phyloP scores from a whole-genome alignment of 1,140 invertebrate genomes.

The Listronotus oregonensis region DNA sequence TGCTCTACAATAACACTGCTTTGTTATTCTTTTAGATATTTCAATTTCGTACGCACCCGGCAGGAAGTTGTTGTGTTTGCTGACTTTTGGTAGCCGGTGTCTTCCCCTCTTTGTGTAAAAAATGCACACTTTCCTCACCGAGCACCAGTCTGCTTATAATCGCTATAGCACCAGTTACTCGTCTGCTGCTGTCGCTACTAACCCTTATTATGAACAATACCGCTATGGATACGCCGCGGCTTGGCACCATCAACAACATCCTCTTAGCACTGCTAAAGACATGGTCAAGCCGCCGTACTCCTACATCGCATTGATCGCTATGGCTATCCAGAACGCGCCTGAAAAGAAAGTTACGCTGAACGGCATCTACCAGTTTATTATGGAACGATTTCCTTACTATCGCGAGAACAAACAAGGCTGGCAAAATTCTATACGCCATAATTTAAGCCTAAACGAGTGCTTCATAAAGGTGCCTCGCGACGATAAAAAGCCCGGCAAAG shows the following conservation, averaged over 20 bases:
- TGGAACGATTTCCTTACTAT: slow-evolving; percentile 97
- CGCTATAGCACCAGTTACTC: slow-evolving; percentile 52
- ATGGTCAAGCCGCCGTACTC: slow-evolving; percentile 97
- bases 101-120: slow-evolving; percentile 35
- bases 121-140: slow-evolving; percentile 88
- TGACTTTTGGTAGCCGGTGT: slow-evolving; percentile 34
- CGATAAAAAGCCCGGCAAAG: slow-evolving; percentile 95
- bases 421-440: slow-evolving; percentile 96
- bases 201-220: slow-evolving; percentile 74
- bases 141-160: slow-evolving; percentile 77
- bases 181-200: slow-evolving; percentile 56
- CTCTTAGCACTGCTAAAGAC: slow-evolving; percentile 72
- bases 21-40: slow-evolving; percentile 48
- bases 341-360: slow-evolving; percentile 95
- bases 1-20: slow-evolving; percentile 45
- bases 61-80: slow-evolving; percentile 42
- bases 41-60: slow-evolving; percentile 26
- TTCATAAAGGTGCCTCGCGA: slow-evolving; percentile 93
- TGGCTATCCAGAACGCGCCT: slow-evolving; percentile 94
- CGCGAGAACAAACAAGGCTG: slow-evolving; percentile 95
- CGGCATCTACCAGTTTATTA: slow-evolving; percentile 98
- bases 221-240: slow-evolving; percentile 74
- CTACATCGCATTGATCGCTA: slow-evolving; percentile 97
- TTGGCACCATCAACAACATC: slow-evolving; percentile 70
- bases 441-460: slow-evolving; percentile 97